phyloP scores from a whole-genome alignment of 2,797 vertebrate species.

The Aselliscus stoliczkanus region DNA sequence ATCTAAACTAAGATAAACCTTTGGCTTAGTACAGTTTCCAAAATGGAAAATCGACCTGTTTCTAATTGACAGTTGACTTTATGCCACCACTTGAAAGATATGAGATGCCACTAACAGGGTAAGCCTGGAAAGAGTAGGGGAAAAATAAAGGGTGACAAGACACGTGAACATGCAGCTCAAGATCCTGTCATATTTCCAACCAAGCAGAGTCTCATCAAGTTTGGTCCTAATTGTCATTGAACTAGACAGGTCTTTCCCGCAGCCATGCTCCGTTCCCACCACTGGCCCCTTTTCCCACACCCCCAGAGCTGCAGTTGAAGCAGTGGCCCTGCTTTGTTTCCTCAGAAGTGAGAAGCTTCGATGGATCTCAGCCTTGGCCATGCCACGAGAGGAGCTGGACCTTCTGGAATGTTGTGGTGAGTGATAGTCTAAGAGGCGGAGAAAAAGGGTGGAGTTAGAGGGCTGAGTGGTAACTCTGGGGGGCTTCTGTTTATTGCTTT shows the following conservation, averaged over 20 bases:
- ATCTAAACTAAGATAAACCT: neutral
- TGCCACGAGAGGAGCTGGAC: conserved; percentile 87
- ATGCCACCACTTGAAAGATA: neutral
- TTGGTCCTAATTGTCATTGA: neutral
- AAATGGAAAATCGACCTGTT: neutral
- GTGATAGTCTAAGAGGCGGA: neutral
- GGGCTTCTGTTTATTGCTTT: neutral
- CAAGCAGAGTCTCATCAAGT: neutral
- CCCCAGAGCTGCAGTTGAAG: neutral
- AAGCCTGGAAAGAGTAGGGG: neutral
- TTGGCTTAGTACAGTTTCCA: neutral
- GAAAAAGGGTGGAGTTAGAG: neutral
- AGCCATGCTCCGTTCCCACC: neutral
- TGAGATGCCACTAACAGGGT: neutral
- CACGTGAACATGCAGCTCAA: neutral
- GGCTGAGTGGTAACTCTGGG: neutral
- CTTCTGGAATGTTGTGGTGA: conserved; percentile 90
- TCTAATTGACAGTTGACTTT: neutral
- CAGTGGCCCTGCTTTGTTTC: conserved; percentile 32
- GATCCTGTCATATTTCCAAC: neutral
- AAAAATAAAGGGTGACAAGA: neutral
- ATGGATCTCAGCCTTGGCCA: conserved; percentile 94
- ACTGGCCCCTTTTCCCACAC: neutral
- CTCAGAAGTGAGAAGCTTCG: conserved; percentile 95
- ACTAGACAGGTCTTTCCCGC: neutral